Conservation (phyloP, 2,888 invertebrate genomes). For the Rhagonycha fulva region DNA sequence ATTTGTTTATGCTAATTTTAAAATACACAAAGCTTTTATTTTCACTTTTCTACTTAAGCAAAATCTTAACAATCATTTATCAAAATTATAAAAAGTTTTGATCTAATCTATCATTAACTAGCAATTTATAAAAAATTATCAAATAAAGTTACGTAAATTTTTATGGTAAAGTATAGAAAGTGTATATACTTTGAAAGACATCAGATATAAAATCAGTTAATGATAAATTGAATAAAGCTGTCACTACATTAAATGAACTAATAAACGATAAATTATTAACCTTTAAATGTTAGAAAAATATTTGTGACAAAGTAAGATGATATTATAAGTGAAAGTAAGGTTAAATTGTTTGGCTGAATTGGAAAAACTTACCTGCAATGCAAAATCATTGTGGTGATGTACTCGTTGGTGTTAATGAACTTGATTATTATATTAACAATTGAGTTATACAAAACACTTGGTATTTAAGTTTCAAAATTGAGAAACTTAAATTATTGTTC, state of each 20-base stretch:
- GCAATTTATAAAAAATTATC: neutral
- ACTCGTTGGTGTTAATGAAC: neutral
- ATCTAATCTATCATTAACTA: neutral
- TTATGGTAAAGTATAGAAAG: conserved; percentile 16
- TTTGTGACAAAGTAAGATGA: conserved; percentile 11
- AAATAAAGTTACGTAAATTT: conserved; percentile 23
- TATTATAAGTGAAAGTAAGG: conserved; percentile 16
- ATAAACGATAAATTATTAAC: conserved; percentile 27
- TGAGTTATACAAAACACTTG: neutral
- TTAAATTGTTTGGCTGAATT: neutral
- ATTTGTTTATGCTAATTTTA: neutral
- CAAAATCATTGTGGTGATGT: neutral
- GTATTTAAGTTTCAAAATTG: neutral
- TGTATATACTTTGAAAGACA: conserved; percentile 7
- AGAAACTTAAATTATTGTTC: neutral
- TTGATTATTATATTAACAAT: neutral
- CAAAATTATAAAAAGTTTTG: neutral
- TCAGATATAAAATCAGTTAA: conserved; percentile 7
- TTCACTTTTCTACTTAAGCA: neutral
- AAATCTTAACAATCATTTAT: neutral
- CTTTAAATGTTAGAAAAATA: conserved; percentile 25
- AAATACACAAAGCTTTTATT: neutral
- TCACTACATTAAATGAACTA: conserved; percentile 25
- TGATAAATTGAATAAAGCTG: conserved; percentile 27
- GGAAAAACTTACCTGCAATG: neutral